Evolutionary conservation across 53 echinoderm and acorn worm genomes (phyloP), one percentile per base, ranked within the genome.

Genomic region (Apostichopus leukothele): DNA sequence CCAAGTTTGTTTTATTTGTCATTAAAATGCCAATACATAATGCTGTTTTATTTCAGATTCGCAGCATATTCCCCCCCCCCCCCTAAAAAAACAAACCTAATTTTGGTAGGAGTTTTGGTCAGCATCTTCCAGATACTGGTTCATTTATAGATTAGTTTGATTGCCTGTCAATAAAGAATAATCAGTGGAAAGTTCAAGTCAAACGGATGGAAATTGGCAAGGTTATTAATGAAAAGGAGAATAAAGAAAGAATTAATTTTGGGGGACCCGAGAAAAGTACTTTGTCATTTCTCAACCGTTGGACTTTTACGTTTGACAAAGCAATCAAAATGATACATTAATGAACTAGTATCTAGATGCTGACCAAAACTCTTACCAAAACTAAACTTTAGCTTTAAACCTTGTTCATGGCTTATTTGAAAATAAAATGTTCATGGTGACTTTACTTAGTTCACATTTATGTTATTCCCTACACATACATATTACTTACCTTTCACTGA

Each of bases 221-320:
- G 75, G 75, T 75, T 75, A 75, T 75, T 4, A 1, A 25, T 75
- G 75, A 75, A 75, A 75, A 75, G 18, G 1, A 25, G 12, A n/a
- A 75, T 13, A 75, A 75, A 25, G 75, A n/a, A 75, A 75, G 11
- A 75, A 75, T 75, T 75, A n/a, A 75, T 75, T 75, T 75, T 75
- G 75, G 75, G 75, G 2, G 75, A 75, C 75, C 75, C 75, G 75
- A 75, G 75, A 75, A 75, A 75, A 75, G 75, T 75, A 75, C 75
- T 18, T 75, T 75, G 75, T 75, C 75, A 13, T 75, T 75, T 75
- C 75, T 75, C 75, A 75, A 75, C 75, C n/a, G n/a, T 75, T 1
- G 4, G n/a, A 18, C 2, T 75, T 75, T 75, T 75, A 75, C 75
- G 75, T 75, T 75, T 1, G 75, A 75, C 75, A 75, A 75, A 4